Base-by-base conservation (phyloP, 2,888 invertebrate species). In the Caenorhabditis angaria region DNA sequence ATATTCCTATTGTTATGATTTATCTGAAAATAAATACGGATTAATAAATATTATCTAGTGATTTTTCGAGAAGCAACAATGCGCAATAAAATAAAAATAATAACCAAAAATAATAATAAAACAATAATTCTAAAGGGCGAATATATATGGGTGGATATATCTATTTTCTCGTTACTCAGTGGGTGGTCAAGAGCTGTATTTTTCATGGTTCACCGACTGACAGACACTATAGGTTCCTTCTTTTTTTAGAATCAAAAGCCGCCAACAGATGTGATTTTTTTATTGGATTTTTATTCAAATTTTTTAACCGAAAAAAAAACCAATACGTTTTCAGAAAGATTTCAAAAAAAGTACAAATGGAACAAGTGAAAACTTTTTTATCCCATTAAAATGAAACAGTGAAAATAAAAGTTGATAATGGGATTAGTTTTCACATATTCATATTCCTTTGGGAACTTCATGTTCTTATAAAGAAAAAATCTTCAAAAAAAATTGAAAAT, bases 101-200 rank as follows among this genome's bases (percentile, higher is more conserved):
- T n/a, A 51, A 22, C 3, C 2, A 51, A 24, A 20, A 24, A 51
- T 8, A 51, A 24, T 24, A 51, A 22, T 51, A 24, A 22, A 51
- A 51, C n/a, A 51, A 22, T 20, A 51, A 51, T 24, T n/a, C 24
- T 18, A 10, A 48, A 35, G 35, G n/a, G n/a, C 32, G 32, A 8
- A 5, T 32, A 32, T 41, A 41, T 41, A 41, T 18, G 41, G 41
- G 41, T 41, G 41, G 41, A 41, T 41, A 41, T 32, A 32, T 41
- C 41, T n/a, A n/a, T n/a, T n/a, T n/a, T n/a, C n/a, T n/a, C n/a
- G n/a, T n/a, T n/a, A n/a, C n/a, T 5, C 41, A 41, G 41, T 41
- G 41, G 41, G 41, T 41, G 41, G 41, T 41, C 41, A 41, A 41
- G 41, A 41, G 41, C 41, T 41, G 41, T 41, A 41, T 41, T 41